Evolutionary conservation across 2,888 invertebrate species (phyloP).

Genomic region (Sminthurides aquaticus): DNA sequence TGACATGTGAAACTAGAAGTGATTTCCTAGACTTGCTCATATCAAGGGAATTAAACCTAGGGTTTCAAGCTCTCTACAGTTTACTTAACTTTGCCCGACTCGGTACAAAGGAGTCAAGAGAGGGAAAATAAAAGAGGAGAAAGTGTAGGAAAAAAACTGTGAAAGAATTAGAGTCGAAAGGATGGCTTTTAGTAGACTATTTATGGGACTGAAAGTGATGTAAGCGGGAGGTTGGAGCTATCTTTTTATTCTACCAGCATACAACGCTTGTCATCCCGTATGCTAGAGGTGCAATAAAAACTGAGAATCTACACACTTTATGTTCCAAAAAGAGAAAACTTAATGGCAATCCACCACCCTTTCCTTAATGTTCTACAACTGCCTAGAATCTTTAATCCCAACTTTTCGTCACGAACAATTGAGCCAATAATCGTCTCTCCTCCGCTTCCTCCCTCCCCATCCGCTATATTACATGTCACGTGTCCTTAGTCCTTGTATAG

Average conservation of each 20-base stretch:
- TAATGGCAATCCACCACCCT: background rate
- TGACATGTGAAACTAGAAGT: too few species aligned
- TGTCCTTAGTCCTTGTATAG: too few species aligned
- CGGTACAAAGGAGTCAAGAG: too few species aligned
- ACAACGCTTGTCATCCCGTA: background rate
- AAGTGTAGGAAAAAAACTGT: background rate
- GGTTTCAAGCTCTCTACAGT: too few species aligned
- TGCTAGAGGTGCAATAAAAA: slow-evolving; percentile 4
- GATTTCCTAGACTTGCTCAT: too few species aligned
- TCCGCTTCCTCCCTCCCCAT: too few species aligned
- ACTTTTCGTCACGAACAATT: slow-evolving; percentile 9
- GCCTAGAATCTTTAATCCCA: slow-evolving; percentile 2
- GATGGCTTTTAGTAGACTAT: background rate
- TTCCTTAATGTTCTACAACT: too few species aligned
- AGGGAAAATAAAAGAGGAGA: too few species aligned
- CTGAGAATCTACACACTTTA: background rate
- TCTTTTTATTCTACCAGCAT: background rate
- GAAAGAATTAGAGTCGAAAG: background rate
- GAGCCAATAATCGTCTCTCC: slow-evolving; percentile 3
- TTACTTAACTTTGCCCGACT: too few species aligned
- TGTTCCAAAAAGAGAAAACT: background rate
- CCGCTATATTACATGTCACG: too few species aligned
- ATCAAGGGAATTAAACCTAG: too few species aligned
- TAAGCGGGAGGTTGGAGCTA: background rate
- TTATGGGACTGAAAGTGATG: background rate